phyloP scores from a whole-genome alignment of 2,888 invertebrate genomes.

The Hypena proboscidalis region DNA sequence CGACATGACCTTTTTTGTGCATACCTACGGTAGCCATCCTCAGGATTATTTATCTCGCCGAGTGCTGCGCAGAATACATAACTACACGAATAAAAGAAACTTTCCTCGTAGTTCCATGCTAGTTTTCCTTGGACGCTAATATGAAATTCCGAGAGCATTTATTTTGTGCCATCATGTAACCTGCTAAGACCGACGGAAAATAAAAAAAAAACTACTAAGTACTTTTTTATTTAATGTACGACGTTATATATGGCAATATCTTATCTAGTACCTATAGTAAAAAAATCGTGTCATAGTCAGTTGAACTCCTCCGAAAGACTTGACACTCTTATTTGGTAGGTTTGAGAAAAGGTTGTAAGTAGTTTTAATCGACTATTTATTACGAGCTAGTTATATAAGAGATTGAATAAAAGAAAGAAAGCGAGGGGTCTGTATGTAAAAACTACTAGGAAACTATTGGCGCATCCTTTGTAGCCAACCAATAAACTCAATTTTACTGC shows the following conservation, averaged over 20 bases:
- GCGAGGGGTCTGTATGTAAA: slow-evolving; percentile 11
- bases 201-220: no score
- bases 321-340: no score
- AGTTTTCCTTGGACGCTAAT: slow-evolving; percentile 6
- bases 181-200: no score
- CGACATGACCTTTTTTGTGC: slow-evolving; percentile 55
- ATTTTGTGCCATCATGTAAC: slow-evolving; percentile 7
- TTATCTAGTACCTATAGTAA: no score
- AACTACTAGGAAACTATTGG: slow-evolving; percentile 6
- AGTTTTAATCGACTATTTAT: no score
- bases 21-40: slow-evolving; percentile 35
- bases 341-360: no score
- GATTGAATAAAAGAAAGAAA: no score
- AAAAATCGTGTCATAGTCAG: no score
- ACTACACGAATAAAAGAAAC: slow-evolving; percentile 23
- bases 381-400: no score
- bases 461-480: slow-evolving; percentile 19
- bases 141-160: slow-evolving; percentile 9
- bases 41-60: slow-evolving; percentile 47
- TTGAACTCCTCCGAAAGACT: no score
- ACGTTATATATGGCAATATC: no score
- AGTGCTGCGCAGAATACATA: slow-evolving; percentile 32
- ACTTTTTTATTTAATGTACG: no score
- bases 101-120: slow-evolving; percentile 21
- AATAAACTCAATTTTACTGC: slow-evolving; percentile 36